phyloP scores from a whole-genome alignment of 2,113 vertebrate genomes.

The Gymnocephalus cernua region DNA sequence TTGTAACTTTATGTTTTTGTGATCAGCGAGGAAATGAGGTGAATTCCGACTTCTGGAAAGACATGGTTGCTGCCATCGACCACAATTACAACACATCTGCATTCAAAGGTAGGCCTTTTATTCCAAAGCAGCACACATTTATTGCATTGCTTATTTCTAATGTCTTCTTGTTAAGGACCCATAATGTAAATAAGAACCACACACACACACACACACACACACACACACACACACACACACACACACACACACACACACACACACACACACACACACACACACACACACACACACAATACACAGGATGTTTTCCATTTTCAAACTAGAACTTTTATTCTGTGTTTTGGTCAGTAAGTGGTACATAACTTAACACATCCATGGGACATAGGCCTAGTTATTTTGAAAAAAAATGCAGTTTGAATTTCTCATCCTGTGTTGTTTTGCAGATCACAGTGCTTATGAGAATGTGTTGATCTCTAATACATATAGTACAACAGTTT shows the following conservation, averaged over 20 bases:
- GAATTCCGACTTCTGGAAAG: conserved; percentile 96
- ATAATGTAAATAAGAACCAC: background rate
- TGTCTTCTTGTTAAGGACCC: background rate
- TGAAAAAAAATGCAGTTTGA: conserved; percentile 55
- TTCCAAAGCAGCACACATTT: background rate
- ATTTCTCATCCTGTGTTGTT: conserved; percentile 58
- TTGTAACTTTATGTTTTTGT: conserved; percentile 25
- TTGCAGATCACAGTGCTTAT: conserved; percentile 70
- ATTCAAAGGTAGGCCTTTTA: conserved; percentile 91
- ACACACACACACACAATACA: conserved; percentile 42
- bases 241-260: too few relatives aligned
- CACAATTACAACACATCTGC: conserved; percentile 97
- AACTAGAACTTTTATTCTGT: conserved; percentile 80
- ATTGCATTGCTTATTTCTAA: conserved; percentile 1
- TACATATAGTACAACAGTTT: conserved; percentile 62
- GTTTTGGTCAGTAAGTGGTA: conserved; percentile 76
- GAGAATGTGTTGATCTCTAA: conserved; percentile 60
- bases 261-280: background rate
- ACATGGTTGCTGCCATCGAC: conserved; percentile 93
- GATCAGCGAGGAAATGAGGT: conserved; percentile 87
- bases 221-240: too few relatives aligned
- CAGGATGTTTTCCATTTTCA: conserved; percentile 60
- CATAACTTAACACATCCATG: conserved; percentile 74
- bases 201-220: conserved; percentile 21
- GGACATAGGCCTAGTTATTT: conserved; percentile 59